phyloP scores from a whole-genome alignment of 2,797 vertebrate species.

The Tragopan temminckii region DNA sequence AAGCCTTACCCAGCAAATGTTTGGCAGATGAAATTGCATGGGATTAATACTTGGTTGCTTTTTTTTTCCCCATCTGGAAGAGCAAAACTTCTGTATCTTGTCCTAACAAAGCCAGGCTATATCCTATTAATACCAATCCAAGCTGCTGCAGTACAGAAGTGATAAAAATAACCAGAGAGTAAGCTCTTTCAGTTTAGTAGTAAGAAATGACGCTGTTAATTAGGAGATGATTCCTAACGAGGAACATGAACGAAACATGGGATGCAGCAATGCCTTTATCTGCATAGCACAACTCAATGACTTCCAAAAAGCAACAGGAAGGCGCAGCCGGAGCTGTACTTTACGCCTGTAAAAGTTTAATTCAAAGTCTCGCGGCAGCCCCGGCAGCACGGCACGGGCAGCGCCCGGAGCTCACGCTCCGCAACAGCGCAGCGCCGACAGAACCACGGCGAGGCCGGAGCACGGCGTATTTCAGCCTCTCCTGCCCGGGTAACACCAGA shows the following conservation, averaged over 20 bases:
- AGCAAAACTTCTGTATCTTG: not conserved
- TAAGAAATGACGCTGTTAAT: not conserved
- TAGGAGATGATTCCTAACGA: not conserved
- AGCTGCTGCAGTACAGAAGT: not conserved
- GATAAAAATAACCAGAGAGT: not conserved
- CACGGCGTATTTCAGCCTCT: not conserved
- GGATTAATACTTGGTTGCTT: not conserved
- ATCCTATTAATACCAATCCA: accelerated
- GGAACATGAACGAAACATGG: not conserved
- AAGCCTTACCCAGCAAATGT: not conserved
- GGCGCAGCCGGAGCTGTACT: not conserved
- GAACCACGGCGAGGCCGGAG: no score
- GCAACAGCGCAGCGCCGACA: accelerated
- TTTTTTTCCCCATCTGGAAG: not conserved
- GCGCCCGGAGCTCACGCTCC: no score
- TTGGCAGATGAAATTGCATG: not conserved
- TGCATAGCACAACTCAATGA: accelerated
- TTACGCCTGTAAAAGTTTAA: accelerated
- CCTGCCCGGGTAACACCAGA: not conserved
- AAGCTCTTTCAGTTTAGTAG: not conserved
- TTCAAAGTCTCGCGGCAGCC: accelerated
- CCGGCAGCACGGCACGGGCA: not conserved
- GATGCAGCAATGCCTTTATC: not conserved
- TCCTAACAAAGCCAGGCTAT: not conserved
- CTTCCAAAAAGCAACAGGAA: not conserved